Evolutionary conservation across 2,888 invertebrate genomes (phyloP).

Genomic region (Emmelina monodactyla): DNA sequence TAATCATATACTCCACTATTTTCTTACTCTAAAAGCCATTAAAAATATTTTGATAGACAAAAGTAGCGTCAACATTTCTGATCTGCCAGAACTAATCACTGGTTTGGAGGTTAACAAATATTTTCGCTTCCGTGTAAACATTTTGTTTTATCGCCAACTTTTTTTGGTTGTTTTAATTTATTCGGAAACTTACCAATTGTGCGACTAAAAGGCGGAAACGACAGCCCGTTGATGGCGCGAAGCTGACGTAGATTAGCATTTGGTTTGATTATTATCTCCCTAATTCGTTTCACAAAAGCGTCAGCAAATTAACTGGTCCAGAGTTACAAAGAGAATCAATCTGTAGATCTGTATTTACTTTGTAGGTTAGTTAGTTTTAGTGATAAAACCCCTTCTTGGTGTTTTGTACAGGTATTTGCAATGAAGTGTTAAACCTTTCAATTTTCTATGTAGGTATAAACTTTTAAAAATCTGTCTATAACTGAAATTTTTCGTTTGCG

Average conservation of each 20-base stretch:
- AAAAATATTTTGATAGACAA: slow-evolving; percentile 64
- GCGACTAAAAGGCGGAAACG: slow-evolving; percentile 25
- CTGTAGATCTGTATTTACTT: too few relatives aligned
- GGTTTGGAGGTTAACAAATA: slow-evolving; percentile 26
- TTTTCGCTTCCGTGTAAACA: slow-evolving; percentile 37
- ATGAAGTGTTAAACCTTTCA: too few relatives aligned
- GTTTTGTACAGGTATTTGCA: too few relatives aligned
- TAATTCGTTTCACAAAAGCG: too few relatives aligned
- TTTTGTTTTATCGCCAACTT: slow-evolving; percentile 29
- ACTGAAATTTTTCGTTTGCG: too few relatives aligned
- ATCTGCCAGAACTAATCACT: too few relatives aligned
- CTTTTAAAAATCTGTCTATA: too few relatives aligned
- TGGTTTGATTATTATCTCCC: background rate
- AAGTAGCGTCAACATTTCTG: slow-evolving; percentile 40
- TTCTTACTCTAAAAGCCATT: slow-evolving; percentile 54
- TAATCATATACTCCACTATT: slow-evolving; percentile 58
- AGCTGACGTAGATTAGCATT: slow-evolving; percentile 19
- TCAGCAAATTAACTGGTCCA: too few relatives aligned
- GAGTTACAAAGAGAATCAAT: too few relatives aligned
- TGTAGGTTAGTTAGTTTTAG: too few relatives aligned
- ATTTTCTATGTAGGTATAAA: too few relatives aligned
- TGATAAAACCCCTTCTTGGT: too few relatives aligned
- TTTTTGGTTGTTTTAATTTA: slow-evolving; percentile 29
- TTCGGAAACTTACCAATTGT: slow-evolving; percentile 27
- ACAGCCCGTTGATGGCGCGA: slow-evolving; percentile 19